Percentiles rank a stretch among this genome's conserved stretches.
Evolutionary conservation across 30 jellyfish, hydroid and myxozoan species (phyloP).

Genomic region (Aurelia aurita complex sp. Pacific): DNA sequence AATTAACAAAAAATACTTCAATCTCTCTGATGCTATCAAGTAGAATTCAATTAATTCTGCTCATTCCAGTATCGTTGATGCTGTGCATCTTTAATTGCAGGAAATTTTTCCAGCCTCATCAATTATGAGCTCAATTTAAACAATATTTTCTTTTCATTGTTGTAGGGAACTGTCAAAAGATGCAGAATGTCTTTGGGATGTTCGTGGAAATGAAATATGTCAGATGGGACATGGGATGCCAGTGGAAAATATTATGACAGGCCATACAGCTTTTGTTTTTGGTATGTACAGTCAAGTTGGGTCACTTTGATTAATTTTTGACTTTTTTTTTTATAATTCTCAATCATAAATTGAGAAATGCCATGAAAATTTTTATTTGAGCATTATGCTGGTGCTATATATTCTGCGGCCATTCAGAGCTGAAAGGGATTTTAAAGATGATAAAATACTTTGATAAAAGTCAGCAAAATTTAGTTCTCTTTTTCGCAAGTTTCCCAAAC

Average conservation of each 20-base stretch:
- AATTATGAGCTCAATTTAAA: not conserved
- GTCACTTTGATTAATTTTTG: not conserved
- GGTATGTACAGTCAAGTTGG: not conserved
- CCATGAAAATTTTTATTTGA: not conserved
- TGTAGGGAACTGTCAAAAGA: constrained; percentile 44
- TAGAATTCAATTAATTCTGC: no score
- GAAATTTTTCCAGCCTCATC: no score
- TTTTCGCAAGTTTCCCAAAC: no score
- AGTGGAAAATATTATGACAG: constrained; percentile 17
- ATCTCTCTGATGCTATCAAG: no score
- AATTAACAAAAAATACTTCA: no score
- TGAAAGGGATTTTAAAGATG: no score
- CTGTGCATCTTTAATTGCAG: no score
- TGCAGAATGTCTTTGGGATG: constrained; percentile 54
- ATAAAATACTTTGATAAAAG: no score
- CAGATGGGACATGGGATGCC: constrained; percentile 61
- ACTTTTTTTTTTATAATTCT: not conserved
- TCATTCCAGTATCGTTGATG: no score
- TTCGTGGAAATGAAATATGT: constrained; percentile 49
- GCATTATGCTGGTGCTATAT: not conserved
- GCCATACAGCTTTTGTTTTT: constrained; percentile 43
- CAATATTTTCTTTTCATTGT: not conserved
- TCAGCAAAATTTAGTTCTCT: no score
- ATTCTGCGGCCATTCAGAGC: not conserved
- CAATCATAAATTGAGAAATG: not conserved